These are phyloP conservation scores for Atta cephalotes DNA, from an alignment of 1,140 invertebrate genomes.

Conservation along the genomic window DNA sequence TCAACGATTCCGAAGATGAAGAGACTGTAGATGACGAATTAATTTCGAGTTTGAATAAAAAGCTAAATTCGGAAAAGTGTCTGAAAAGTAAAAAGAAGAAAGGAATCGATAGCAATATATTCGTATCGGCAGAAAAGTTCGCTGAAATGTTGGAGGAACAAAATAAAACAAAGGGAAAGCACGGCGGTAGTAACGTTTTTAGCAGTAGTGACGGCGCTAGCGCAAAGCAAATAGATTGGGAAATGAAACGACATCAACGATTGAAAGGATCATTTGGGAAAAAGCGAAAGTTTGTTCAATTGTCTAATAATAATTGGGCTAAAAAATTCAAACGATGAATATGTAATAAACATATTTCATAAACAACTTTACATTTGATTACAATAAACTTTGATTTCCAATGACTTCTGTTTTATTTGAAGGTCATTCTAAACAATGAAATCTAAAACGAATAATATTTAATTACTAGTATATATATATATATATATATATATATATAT, in stretches of 20 bases:
- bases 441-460: too few relatives aligned
- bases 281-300: constrained; percentile 64
- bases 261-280: constrained; percentile 72
- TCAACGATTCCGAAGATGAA: constrained; percentile 65
- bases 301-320: constrained; percentile 59
- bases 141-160: constrained; percentile 90
- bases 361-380: constrained; percentile 26
- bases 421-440: background rate
- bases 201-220: constrained; percentile 89
- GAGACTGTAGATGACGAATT: constrained; percentile 29
- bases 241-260: constrained; percentile 86
- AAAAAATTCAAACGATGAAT: constrained; percentile 75
- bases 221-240: constrained; percentile 90
- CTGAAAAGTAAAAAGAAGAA: constrained; percentile 58
- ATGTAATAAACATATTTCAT: constrained; percentile 47
- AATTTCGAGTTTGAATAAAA: constrained; percentile 44
- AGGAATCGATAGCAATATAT: constrained; percentile 82
- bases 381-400: constrained; percentile 1
- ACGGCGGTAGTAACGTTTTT: constrained; percentile 88
- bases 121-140: constrained; percentile 92
- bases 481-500: too few relatives aligned
- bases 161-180: constrained; percentile 87
- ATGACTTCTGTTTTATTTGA: background rate
- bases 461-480: background rate
- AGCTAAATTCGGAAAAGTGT: constrained; percentile 22